Evolutionary conservation across 1,140 invertebrate genomes (phyloP).

Genomic region (Aphidius gifuensis): DNA sequence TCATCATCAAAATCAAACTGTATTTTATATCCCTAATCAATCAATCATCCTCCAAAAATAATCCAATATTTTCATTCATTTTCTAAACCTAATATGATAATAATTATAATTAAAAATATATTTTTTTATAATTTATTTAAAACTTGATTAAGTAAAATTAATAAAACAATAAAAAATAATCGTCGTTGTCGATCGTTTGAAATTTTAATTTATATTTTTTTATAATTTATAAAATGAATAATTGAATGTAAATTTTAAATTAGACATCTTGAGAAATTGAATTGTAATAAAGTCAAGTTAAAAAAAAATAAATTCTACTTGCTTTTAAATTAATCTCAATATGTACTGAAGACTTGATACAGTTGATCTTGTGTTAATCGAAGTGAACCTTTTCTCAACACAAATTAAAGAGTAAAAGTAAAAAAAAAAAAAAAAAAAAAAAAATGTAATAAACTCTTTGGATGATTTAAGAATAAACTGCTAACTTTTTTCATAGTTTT

Average conservation of each 20-base stretch:
- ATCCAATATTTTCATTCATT: too few relatives aligned
- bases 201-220: too few relatives aligned
- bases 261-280: too few relatives aligned
- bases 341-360: neutral
- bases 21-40: neutral
- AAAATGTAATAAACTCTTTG: constrained; percentile 1
- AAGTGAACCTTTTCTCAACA: constrained; percentile 1
- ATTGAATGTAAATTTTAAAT: too few relatives aligned
- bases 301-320: neutral
- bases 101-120: too few relatives aligned
- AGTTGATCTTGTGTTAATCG: constrained; percentile 12
- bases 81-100: too few relatives aligned
- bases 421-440: neutral
- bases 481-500: constrained; percentile 19
- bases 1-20: neutral
- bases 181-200: too few relatives aligned
- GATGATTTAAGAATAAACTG: constrained; percentile 15
- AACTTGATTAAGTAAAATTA: too few relatives aligned
- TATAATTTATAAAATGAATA: too few relatives aligned
- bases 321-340: neutral
- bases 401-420: neutral
- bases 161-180: too few relatives aligned
- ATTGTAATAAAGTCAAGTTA: neutral
- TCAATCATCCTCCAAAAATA: too few relatives aligned
- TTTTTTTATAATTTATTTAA: too few relatives aligned